phyloP scores from a whole-genome alignment of 1,140 invertebrate species.

The Drosophila pseudoobscura region DNA sequence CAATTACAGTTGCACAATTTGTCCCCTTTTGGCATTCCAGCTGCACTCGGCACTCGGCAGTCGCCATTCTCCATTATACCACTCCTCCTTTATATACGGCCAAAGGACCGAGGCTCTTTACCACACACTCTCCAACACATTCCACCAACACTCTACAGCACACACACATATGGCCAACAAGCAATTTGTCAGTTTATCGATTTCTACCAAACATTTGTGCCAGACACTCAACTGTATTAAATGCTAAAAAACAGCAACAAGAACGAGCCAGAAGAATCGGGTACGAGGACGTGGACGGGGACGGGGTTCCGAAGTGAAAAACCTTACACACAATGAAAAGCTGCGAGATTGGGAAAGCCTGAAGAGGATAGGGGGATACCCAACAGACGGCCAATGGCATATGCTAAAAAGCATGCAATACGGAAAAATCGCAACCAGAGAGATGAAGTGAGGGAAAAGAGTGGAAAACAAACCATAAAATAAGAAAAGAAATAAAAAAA shows the following conservation, averaged over 20 bases:
- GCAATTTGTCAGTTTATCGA: conserved; percentile 82
- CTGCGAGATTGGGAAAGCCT: conserved; percentile 46
- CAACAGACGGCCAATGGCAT: conserved; percentile 73
- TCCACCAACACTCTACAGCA: not conserved
- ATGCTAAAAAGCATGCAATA: conserved; percentile 80
- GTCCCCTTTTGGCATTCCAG: conserved; percentile 71
- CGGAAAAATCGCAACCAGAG: conserved; percentile 65
- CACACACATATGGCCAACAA: conserved; percentile 58
- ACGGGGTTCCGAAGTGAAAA: conserved; percentile 65
- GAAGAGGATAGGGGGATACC: conserved; percentile 8
- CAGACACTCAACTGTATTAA: conserved; percentile 82
- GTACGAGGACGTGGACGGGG: conserved; percentile 9
- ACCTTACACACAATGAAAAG: conserved; percentile 81
- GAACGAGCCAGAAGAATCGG: conserved; percentile 1
- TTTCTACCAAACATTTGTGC: conserved; percentile 82
- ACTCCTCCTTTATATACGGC: conserved; percentile 13
- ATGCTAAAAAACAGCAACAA: conserved; percentile 81
- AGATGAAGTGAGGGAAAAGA: conserved; percentile 23
- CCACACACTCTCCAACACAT: conserved; percentile 46
- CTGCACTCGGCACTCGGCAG: conserved; percentile 34
- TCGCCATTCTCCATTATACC: not conserved
- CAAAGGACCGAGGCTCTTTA: conserved; percentile 63
- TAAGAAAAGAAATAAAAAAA: conserved; percentile 27
- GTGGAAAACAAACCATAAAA: conserved; percentile 48
- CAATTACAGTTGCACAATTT: conserved; percentile 81